phyloP scores from a whole-genome alignment of 2,888 invertebrate genomes.

The Cerceris rybyensis region DNA sequence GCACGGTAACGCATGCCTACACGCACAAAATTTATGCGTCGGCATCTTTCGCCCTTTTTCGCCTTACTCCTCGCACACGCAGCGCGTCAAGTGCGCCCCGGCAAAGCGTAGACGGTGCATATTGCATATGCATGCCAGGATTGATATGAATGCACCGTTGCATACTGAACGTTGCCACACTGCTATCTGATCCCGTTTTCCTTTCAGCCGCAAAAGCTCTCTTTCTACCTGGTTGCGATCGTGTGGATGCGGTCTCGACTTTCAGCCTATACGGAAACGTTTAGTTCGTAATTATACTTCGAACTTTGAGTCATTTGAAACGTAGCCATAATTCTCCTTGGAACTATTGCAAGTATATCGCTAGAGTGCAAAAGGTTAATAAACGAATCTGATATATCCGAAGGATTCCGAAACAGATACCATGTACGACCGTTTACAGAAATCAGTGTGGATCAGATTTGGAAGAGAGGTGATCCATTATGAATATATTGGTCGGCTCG shows the following conservation, averaged over 20 bases:
- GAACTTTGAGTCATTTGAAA: too few species aligned
- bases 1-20: slow-evolving; percentile 75
- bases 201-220: slow-evolving; percentile 70
- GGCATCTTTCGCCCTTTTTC: slow-evolving; percentile 58
- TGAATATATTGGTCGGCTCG: slow-evolving; percentile 75
- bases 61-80: slow-evolving; percentile 37
- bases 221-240: slow-evolving; percentile 41
- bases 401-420: background rate
- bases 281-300: slow-evolving; percentile 67
- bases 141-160: slow-evolving; percentile 81
- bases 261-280: slow-evolving; percentile 68
- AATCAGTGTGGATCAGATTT: slow-evolving; percentile 54
- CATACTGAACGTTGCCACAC: slow-evolving; percentile 74
- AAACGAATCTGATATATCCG: too few species aligned
- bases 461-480: slow-evolving; percentile 70
- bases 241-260: slow-evolving; percentile 42
- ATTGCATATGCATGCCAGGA: slow-evolving; percentile 79
- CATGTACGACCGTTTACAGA: slow-evolving; percentile 34
- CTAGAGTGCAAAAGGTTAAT: too few species aligned
- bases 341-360: too few species aligned
- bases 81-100: slow-evolving; percentile 35
- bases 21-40: slow-evolving; percentile 76
- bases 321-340: too few species aligned
- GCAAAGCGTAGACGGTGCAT: slow-evolving; percentile 55
- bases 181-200: slow-evolving; percentile 77